Evolutionary conservation across 2,797 vertebrate genomes (phyloP).

Genomic region (Erethizon dorsatum): DNA sequence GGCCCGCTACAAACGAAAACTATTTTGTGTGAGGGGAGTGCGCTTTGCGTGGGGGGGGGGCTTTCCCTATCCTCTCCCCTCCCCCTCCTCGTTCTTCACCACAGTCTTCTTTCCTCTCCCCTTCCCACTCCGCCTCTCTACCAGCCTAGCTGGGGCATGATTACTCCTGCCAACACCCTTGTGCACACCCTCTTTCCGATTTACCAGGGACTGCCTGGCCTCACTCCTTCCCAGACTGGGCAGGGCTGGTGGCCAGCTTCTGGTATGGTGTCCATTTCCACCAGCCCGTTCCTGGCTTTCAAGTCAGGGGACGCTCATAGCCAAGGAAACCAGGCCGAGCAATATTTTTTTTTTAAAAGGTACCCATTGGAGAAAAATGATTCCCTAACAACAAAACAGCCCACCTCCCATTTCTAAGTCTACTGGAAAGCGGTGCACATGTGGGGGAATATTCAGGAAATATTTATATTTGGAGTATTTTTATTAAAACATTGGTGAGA

Average conservation of each 20-base stretch:
- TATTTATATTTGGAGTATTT: background rate
- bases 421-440: background rate
- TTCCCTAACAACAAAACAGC: background rate
- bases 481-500: background rate
- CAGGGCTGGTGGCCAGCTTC: conserved; percentile 60
- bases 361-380: background rate
- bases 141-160: background rate
- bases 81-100: background rate
- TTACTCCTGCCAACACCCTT: conserved; percentile 48
- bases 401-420: background rate
- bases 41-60: background rate
- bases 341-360: background rate
- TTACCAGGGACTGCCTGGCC: background rate
- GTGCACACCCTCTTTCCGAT: conserved; percentile 70
- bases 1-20: conserved; percentile 76
- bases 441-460: background rate
- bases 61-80: background rate
- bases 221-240: conserved; percentile 72
- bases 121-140: background rate
- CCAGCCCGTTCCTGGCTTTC: background rate
- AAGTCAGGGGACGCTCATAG: background rate
- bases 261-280: background rate
- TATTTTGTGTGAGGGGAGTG: conserved; percentile 16
- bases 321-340: background rate
- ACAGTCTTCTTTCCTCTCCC: background rate